phyloP scores from a whole-genome alignment of 2,797 vertebrate genomes.

The Labroides dimidiatus region DNA sequence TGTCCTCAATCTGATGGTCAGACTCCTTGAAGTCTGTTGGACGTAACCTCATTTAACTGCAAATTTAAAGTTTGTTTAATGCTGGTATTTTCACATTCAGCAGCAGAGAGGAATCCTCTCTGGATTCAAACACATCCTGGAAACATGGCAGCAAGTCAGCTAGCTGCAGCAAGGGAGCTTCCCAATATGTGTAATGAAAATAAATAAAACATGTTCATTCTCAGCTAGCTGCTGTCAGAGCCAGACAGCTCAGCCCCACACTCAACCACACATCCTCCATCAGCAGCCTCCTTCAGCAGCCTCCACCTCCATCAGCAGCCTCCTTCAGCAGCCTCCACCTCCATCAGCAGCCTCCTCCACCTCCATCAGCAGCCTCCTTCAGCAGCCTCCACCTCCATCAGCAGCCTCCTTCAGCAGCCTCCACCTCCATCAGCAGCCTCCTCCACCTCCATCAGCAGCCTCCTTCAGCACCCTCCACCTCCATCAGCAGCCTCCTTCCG shows the following conservation, averaged over 20 bases:
- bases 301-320: slow-evolving; percentile 31
- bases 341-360: slow-evolving; percentile 53
- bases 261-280: slow-evolving; percentile 54
- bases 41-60: no score
- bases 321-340: slow-evolving; percentile 50
- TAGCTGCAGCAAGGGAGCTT: neutral
- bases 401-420: slow-evolving; percentile 49
- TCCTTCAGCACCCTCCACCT: slow-evolving; percentile 56
- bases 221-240: slow-evolving; percentile 51
- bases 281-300: slow-evolving; percentile 49
- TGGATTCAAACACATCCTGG: slow-evolving; percentile 10
- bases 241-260: slow-evolving; percentile 49
- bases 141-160: neutral
- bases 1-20: no score
- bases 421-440: slow-evolving; percentile 48
- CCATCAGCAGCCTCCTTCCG: slow-evolving; percentile 48
- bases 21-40: no score
- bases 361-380: slow-evolving; percentile 43
- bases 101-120: neutral
- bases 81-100: no score
- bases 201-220: slow-evolving; percentile 63
- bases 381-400: no score
- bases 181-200: slow-evolving; percentile 57
- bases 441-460: no score
- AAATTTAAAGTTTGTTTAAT: no score